phyloP scores from a whole-genome alignment of 1,140 invertebrate genomes.

The Calephelis nemesis region DNA sequence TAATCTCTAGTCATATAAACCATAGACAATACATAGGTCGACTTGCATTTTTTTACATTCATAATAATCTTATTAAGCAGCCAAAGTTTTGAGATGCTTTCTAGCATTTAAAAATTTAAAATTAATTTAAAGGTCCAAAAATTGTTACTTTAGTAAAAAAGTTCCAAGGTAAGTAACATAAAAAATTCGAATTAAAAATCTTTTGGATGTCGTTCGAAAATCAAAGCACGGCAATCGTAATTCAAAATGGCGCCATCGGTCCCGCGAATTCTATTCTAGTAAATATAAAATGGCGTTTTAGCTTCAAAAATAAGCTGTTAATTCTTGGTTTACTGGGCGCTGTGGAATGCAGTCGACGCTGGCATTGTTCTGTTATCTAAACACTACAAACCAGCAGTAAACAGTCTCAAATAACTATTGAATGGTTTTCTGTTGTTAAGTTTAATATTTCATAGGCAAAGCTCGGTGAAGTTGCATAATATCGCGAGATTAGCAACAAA shows the following conservation, averaged over 20 bases:
- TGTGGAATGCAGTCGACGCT: slow-evolving; percentile 52
- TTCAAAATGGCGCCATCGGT: not conserved
- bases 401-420: slow-evolving; percentile 36
- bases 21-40: no score
- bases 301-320: slow-evolving; percentile 51
- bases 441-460: slow-evolving; percentile 2
- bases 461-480: no score
- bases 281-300: not conserved
- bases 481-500: no score
- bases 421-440: slow-evolving; percentile 25
- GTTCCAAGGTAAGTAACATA: no score
- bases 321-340: slow-evolving; percentile 46
- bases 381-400: slow-evolving; percentile 39
- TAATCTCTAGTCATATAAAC: no score
- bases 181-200: no score
- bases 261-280: not conserved
- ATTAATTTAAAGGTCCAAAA: no score
- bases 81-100: no score
- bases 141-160: no score
- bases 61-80: no score
- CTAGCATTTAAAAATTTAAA: no score
- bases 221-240: not conserved
- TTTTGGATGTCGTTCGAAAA: not conserved
- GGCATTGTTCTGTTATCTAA: slow-evolving; percentile 65
- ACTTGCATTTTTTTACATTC: no score